A percentile compares a stretch with the other conserved stretches of the same genome.
Evolutionary conservation across 1,140 invertebrate genomes (phyloP).

Genomic region (Oscheius sp.): DNA sequence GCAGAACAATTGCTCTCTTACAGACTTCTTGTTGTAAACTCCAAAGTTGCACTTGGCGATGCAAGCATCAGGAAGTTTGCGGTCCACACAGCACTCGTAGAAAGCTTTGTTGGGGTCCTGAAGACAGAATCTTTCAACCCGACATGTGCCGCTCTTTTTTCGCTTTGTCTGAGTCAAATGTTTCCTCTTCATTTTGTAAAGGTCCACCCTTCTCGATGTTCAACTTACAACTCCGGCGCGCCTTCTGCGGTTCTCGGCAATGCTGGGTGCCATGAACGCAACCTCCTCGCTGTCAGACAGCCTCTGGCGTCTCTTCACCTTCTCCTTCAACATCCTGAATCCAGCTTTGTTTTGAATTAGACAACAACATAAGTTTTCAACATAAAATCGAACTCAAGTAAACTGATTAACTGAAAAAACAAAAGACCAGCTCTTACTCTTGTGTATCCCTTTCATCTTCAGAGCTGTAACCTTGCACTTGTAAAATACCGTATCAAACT

Average conservation of each 20-base stretch:
- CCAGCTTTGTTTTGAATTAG: too few species aligned
- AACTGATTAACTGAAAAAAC: too few species aligned
- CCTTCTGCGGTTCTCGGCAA: neutral
- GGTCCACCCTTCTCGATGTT: neutral
- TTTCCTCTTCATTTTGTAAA: neutral
- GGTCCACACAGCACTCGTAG: slow-evolving; percentile 52
- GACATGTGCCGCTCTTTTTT: neutral
- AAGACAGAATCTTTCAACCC: slow-evolving; percentile 6
- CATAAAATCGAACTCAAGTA: too few species aligned
- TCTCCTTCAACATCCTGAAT: neutral
- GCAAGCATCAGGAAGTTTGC: slow-evolving; percentile 51
- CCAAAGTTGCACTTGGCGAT: slow-evolving; percentile 51
- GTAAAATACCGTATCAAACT: neutral
- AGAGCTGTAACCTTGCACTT: too few species aligned
- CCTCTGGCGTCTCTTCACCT: neutral
- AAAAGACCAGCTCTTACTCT: too few species aligned
- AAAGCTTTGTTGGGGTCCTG: slow-evolving; percentile 51
- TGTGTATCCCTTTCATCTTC: too few species aligned
- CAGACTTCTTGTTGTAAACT: slow-evolving; percentile 51
- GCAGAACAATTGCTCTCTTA: slow-evolving; percentile 11
- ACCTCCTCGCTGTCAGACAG: neutral
- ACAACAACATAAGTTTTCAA: too few species aligned
- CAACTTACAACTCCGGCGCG: slow-evolving; percentile 7
- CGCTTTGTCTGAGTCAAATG: neutral
- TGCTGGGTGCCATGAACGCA: neutral